Base-by-base conservation (phyloP, 2,888 invertebrate genomes). In the Phyllotreta striolata region DNA sequence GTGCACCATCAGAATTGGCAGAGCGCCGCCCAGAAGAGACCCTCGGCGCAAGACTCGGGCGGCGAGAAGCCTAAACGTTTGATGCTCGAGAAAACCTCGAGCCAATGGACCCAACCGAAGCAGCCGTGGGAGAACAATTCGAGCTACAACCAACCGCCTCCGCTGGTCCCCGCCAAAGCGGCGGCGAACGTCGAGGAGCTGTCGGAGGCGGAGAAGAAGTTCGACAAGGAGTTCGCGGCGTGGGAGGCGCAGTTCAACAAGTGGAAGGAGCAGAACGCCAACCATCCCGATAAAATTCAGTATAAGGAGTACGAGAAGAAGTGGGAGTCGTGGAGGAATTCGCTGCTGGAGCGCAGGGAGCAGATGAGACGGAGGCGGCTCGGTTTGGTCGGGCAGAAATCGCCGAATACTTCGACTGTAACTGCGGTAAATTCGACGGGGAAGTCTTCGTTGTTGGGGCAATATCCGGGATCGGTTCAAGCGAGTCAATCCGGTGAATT, bases 231-330 rank as follows among this genome's bases (percentile, higher is more conserved):
- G 80, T 96, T 96, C 79, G 87, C 89, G 74, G 90, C 93, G 76
- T 96, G 96, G 96, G 95, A 95, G 81, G 88, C 91, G 71, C 93
- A 96, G 79, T 96, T 95, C 79, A 89, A 91, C 74, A 91, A 91
- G 73, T 96, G 96, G 96, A 93, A 92, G 78, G 88, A 89, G 67
- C 92, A 95, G 76, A 96, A 96, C 83, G 90, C 89, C 39, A 92
- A 93, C 80, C 95, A 96, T 83, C 96, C 96, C 0, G 95, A 96
- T 79, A 92, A 91, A 80, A 89, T 89, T 81, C 91, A 92, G 72
- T 93, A 93, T 77, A 86, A 86, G 72, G 90, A 92, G 74, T 96
- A 95, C 81, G 93, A 95, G 81, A 87, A 90, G 56, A 94, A 93
- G 79, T 96, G 95, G 89, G 92, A 93, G 76, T 87, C 90, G 40